Conservation (phyloP, 2,888 invertebrate species). For the Eugnorisma glareosa region DNA sequence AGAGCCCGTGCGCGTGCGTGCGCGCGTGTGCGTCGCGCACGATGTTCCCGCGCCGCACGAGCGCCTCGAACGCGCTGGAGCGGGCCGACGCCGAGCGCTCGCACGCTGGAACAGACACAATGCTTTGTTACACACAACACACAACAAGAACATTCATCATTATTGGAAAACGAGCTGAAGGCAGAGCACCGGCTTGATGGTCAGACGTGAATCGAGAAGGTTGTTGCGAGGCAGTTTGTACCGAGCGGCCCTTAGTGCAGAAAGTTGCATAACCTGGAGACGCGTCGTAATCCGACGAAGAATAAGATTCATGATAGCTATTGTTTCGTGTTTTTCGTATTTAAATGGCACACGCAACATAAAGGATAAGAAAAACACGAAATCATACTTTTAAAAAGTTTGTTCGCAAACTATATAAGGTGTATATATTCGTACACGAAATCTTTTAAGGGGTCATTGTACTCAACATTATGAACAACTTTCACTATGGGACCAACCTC, state of each 20-base stretch:
- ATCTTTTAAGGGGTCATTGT: too few species aligned
- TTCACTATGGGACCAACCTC: too few species aligned
- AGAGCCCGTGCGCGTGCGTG: conserved; percentile 79
- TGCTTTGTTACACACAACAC: background rate
- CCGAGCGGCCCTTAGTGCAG: background rate
- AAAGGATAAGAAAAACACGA: too few species aligned
- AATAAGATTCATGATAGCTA: background rate
- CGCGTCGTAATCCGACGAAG: background rate
- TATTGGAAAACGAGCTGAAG: background rate
- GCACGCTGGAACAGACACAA: conserved; percentile 1
- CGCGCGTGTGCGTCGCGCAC: conserved; percentile 76
- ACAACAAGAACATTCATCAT: background rate
- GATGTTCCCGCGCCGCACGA: conserved; percentile 85
- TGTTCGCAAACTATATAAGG: too few species aligned
- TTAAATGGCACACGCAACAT: background rate
- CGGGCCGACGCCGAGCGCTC: conserved; percentile 76
- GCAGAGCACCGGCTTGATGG: background rate
- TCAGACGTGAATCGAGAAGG: background rate
- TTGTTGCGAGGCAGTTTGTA: background rate
- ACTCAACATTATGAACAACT: too few species aligned
- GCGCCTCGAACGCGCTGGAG: conserved; percentile 82
- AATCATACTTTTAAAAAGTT: too few species aligned
- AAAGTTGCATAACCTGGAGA: background rate
- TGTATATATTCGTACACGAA: too few species aligned
- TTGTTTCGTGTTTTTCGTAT: background rate